Conservation (phyloP, 2,113 vertebrate genomes). For the Bubo scandiacus region DNA sequence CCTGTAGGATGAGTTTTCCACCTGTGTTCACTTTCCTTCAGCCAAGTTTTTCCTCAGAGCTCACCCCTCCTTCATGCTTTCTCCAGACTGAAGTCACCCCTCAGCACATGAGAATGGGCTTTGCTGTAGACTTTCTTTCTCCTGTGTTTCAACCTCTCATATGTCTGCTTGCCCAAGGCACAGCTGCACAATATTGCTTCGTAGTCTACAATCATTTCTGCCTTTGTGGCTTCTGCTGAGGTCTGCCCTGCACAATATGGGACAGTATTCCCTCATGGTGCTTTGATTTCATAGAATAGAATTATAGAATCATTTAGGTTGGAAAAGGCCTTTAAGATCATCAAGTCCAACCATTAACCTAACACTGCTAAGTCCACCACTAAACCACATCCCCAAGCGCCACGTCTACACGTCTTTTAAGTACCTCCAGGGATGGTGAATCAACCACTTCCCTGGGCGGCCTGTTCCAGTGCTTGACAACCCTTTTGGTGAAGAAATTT, state of each 20-base stretch:
- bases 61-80: not conserved
- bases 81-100: not conserved
- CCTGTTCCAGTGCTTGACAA: too few species aligned
- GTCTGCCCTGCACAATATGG: not conserved
- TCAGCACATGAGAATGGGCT: not conserved
- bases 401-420: too few species aligned
- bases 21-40: too few species aligned
- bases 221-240: not conserved
- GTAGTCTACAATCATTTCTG: not conserved
- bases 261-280: not conserved
- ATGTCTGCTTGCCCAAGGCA: not conserved
- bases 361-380: too few species aligned
- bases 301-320: not conserved
- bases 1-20: not conserved
- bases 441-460: too few species aligned
- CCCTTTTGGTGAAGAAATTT: too few species aligned
- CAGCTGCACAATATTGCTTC: not conserved
- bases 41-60: too few species aligned
- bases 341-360: too few species aligned
- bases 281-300: not conserved
- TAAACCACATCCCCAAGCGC: too few species aligned
- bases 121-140: too few species aligned
- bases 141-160: not conserved
- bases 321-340: too few species aligned
- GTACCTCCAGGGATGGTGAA: too few species aligned